Percentiles rank a stretch among this genome's conserved stretches.
phyloP scores from a whole-genome alignment of 2,888 invertebrate genomes.

The Cordilura impudica region DNA sequence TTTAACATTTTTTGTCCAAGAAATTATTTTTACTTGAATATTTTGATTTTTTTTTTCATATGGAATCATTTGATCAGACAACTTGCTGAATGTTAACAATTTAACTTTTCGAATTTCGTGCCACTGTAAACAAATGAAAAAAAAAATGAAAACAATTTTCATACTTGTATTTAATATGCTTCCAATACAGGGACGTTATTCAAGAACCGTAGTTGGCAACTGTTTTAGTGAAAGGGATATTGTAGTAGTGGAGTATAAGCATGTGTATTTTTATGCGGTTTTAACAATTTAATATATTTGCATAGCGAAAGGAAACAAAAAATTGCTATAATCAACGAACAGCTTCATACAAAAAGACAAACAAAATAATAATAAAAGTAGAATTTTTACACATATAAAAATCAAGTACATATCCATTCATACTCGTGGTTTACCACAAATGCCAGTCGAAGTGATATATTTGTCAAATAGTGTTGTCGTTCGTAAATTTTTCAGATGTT shows the following conservation, averaged over 20 bases:
- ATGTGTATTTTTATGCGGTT: slow-evolving; percentile 45
- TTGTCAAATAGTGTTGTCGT: slow-evolving; percentile 16
- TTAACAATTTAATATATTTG: slow-evolving; percentile 41
- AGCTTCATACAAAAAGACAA: slow-evolving; percentile 12
- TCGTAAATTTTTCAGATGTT: background rate
- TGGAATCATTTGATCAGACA: no score
- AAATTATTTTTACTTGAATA: no score
- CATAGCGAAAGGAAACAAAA: slow-evolving; percentile 11
- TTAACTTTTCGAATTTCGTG: no score
- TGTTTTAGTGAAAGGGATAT: slow-evolving; percentile 1
- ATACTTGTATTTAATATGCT: no score
- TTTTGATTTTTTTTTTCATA: no score
- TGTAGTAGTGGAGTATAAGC: slow-evolving; percentile 24
- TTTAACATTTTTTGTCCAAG: no score
- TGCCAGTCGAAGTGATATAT: slow-evolving; percentile 47
- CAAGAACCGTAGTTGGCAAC: no score
- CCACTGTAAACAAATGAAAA: no score
- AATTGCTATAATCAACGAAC: background rate
- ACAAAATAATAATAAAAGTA: slow-evolving; percentile 1
- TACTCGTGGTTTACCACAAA: slow-evolving; percentile 50
- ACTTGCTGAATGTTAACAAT: no score
- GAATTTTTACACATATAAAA: slow-evolving; percentile 48
- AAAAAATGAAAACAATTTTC: no score
- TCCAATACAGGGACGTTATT: no score
- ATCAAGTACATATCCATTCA: no score